Evolutionary conservation across 2,113 vertebrate genomes (phyloP).

Genomic region (Triplophysa dalaica): DNA sequence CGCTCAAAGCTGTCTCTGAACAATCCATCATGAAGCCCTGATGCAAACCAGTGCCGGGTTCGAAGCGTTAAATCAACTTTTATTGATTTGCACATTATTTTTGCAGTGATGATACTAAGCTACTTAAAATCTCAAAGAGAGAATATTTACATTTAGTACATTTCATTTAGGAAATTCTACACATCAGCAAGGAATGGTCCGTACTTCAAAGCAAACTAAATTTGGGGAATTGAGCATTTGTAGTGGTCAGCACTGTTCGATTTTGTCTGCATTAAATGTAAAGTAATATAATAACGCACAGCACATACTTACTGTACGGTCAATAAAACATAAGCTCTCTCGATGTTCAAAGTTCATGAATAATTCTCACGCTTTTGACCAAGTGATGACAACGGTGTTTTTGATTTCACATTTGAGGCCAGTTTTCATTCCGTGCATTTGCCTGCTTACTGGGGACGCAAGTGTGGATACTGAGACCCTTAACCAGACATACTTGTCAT

Average conservation of each 20-base stretch:
- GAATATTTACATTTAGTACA: neutral
- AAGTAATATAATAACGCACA: neutral
- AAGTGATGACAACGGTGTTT: conserved; percentile 38
- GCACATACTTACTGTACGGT: neutral
- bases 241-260: too few species aligned
- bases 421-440: conserved; percentile 12
- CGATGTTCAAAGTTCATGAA: conserved; percentile 11
- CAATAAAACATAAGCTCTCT: neutral
- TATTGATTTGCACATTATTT: neutral
- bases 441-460: neutral
- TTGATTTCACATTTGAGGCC: conserved; percentile 17
- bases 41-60: conserved; percentile 11
- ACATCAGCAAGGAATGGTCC: too few species aligned
- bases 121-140: neutral
- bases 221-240: too few species aligned
- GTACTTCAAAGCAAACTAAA: too few species aligned
- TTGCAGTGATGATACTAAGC: neutral
- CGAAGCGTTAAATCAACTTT: neutral
- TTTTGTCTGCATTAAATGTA: too few species aligned
- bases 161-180: too few species aligned
- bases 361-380: conserved; percentile 2
- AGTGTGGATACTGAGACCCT: conserved; percentile 29
- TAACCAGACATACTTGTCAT: conserved; percentile 40
- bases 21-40: conserved; percentile 14
- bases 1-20: conserved; percentile 12